Evolutionary conservation across 2,888 invertebrate species (phyloP).

Genomic region (Phanerotoma sp.): DNA sequence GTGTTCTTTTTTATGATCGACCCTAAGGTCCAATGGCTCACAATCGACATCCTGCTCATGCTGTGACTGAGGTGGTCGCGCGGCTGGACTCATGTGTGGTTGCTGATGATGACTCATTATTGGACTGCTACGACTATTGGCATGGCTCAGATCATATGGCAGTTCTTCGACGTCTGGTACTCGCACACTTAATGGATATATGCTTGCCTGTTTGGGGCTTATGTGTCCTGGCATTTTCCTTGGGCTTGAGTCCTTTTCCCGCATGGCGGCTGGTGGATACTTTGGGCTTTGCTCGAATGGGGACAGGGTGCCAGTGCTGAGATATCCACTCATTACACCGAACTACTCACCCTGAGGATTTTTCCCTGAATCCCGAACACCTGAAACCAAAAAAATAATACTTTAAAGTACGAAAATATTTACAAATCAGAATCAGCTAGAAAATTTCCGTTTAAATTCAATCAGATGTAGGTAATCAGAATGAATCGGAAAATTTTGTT

Average conservation of each 20-base stretch:
- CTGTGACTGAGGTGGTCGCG: conserved; percentile 60
- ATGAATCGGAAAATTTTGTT: too few species aligned
- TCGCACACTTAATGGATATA: conserved; percentile 68
- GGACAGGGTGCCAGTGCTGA: conserved; percentile 58
- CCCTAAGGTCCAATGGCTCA: conserved; percentile 85
- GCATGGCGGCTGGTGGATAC: conserved; percentile 69
- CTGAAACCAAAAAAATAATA: not conserved
- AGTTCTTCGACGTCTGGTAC: conserved; percentile 63
- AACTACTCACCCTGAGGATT: not conserved
- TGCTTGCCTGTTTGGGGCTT: conserved; percentile 74
- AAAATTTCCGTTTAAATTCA: too few species aligned
- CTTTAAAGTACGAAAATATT: too few species aligned
- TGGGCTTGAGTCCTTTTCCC: conserved; percentile 91
- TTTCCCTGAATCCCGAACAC: not conserved
- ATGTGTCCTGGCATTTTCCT: conserved; percentile 77
- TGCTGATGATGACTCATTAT: conserved; percentile 53
- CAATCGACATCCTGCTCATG: conserved; percentile 60
- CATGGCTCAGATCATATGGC: conserved; percentile 69
- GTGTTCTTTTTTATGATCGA: conserved; percentile 77
- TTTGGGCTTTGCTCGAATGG: conserved; percentile 53
- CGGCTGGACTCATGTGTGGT: conserved; percentile 63
- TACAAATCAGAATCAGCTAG: too few species aligned
- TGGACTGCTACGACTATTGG: conserved; percentile 57
- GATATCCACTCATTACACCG: conserved; percentile 55
- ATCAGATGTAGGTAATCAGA: too few species aligned